Base-by-base conservation (phyloP, 2,113 vertebrate genomes). In the Carassius carassius region DNA sequence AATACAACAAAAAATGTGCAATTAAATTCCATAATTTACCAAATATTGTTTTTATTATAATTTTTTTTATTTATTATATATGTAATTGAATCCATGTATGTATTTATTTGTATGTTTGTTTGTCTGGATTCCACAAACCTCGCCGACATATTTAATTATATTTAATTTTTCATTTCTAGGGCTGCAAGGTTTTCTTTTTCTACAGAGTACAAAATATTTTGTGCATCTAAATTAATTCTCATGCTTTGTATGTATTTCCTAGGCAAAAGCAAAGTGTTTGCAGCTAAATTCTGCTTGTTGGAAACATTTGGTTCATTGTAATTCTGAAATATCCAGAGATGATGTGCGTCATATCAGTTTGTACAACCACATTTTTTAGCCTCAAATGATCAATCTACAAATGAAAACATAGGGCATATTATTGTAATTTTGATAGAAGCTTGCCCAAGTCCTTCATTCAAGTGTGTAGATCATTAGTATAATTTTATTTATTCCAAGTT, bases 401-500 rank as follows among this genome's bases (percentile, higher is more conserved):
- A 60, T 14, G 19, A 21, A 78, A 78, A 60, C 32, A 60, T 11
- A 35, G 74, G 1, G 16, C 2, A 5, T 35, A 13, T 41, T 60
- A 44, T 41, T 62, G 7, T 62, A 25, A 63, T 79, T 79, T 10
- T 13, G 10, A 11, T 32, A 49, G 1, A 25, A 14, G 16, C 60
- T 3, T n/a, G 12, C 21, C 14, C 13, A 44, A 29, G 23, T 65
- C 67, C n/a, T 81, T 35, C 0, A 32, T 54, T 51, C 6, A 67
- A 69, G 16, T 7, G 17, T 67, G 10, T 37, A 70, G 35, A 51
- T 63, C 14, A 81, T 84, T 75, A 67, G 65, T 73, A 21, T 78
- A 63, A 62, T 75, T 70, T 47, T 69, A 25, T 73, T 73, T 70
- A n/a, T 51, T n/a, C 62, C 51, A 51, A 21, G 74, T 75, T 47